These are phyloP conservation scores for Loris lydekkerianus DNA, from an alignment of 2,797 vertebrate genomes.

Conservation along the genomic window DNA sequence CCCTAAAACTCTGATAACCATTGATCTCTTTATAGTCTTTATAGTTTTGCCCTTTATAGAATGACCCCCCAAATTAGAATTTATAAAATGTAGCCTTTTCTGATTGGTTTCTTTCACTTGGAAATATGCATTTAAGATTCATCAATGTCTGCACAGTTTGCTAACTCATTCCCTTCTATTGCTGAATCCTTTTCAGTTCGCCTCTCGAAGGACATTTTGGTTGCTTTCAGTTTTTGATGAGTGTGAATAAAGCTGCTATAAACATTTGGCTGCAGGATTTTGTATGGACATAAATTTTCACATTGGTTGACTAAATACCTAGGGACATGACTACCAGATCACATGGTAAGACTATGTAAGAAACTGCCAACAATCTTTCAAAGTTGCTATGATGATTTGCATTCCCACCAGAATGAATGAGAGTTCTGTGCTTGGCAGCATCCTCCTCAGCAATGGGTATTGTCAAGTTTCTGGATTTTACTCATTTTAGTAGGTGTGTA, in stretches of 20 bases:
- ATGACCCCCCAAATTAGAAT: neutral
- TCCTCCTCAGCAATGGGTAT: neutral
- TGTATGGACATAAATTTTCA: neutral
- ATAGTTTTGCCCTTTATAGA: neutral
- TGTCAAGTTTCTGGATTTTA: neutral
- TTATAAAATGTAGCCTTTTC: neutral
- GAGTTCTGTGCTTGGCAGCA: neutral
- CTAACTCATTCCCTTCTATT: neutral
- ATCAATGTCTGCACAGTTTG: neutral
- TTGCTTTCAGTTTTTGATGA: neutral
- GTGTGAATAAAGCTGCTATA: neutral
- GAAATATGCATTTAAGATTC: neutral
- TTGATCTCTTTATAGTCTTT: neutral
- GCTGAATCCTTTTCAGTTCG: neutral
- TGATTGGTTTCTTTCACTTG: neutral
- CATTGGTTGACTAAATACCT: neutral
- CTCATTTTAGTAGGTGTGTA: neutral
- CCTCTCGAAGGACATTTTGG: neutral
- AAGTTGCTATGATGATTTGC: neutral
- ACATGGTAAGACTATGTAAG: neutral
- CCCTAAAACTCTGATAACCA: neutral
- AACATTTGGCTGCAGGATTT: neutral
- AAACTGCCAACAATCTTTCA: neutral
- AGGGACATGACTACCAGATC: neutral
- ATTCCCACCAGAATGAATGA: neutral